Conservation (phyloP, 2,888 invertebrate species). For the Thera obeliscata region DNA sequence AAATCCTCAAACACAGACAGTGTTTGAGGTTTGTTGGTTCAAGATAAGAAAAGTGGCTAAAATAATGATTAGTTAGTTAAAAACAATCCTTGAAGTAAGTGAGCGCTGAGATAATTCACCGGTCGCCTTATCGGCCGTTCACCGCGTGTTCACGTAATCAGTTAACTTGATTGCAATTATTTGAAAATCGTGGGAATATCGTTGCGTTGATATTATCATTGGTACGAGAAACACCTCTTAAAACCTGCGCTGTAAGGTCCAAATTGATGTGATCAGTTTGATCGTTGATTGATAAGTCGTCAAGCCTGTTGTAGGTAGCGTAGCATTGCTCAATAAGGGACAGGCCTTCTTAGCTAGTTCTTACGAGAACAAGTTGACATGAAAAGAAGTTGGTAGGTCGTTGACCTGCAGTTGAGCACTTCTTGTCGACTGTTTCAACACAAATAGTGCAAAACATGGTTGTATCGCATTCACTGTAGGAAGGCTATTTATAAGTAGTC, state of each 20-base stretch:
- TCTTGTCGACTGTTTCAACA: conserved; percentile 21
- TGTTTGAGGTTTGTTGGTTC: conserved; percentile 6
- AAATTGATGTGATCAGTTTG: conserved; percentile 22
- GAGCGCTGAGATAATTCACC: conserved; percentile 36
- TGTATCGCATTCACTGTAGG: background rate
- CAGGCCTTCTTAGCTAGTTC: conserved; percentile 33
- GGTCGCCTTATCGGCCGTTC: conserved; percentile 42
- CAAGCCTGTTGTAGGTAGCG: conserved; percentile 30
- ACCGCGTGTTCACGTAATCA: conserved; percentile 39
- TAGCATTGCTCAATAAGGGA: conserved; percentile 36
- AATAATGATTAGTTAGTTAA: conserved; percentile 21
- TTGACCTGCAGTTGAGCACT: conserved; percentile 25
- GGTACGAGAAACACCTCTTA: conserved; percentile 16
- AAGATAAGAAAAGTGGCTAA: conserved; percentile 13
- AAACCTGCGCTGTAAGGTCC: conserved; percentile 21
- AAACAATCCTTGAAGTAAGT: conserved; percentile 35
- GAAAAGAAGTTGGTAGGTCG: conserved; percentile 30
- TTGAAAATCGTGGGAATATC: conserved; percentile 40
- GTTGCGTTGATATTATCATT: conserved; percentile 20
- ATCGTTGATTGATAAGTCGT: conserved; percentile 35
- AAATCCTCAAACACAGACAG: conserved; percentile 4
- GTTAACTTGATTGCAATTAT: conserved; percentile 36
- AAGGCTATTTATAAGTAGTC: background rate
- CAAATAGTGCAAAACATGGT: conserved; percentile 8
- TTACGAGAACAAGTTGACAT: conserved; percentile 30